phyloP scores from a whole-genome alignment of 2,888 invertebrate genomes.

The Cantharis rustica region DNA sequence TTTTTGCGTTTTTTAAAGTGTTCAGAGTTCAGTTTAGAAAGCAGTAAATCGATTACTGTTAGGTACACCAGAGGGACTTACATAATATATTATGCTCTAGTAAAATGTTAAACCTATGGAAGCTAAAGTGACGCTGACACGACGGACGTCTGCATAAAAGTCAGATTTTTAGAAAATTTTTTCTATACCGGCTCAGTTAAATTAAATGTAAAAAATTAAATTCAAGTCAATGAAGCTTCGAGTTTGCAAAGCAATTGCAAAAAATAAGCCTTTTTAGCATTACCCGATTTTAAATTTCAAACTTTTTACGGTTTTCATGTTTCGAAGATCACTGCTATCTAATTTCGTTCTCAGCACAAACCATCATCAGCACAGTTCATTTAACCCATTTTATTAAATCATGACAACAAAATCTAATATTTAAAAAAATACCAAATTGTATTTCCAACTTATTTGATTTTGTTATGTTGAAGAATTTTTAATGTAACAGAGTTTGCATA shows the following conservation, averaged over 20 bases:
- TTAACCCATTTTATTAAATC: background rate
- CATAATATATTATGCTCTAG: too few species aligned
- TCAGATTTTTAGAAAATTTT: background rate
- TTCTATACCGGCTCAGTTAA: too few species aligned
- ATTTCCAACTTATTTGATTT: background rate
- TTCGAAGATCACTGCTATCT: background rate
- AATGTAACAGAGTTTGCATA: background rate
- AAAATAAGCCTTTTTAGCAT: background rate
- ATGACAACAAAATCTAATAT: background rate
- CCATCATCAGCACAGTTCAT: background rate
- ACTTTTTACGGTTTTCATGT: background rate
- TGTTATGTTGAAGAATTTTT: background rate
- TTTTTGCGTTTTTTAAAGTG: background rate
- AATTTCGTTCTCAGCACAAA: background rate
- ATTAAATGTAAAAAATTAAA: background rate
- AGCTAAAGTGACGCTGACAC: background rate
- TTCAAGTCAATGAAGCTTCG: background rate
- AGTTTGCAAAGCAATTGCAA: background rate
- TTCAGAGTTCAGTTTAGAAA: background rate
- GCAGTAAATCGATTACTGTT: background rate
- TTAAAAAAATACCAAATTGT: background rate
- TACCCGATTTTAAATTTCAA: background rate
- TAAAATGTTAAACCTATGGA: background rate
- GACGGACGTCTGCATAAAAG: background rate
- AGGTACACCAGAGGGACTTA: background rate